Evolutionary conservation across 2,888 invertebrate genomes (phyloP).

Genomic region (Gonocerus acuteangulatus): DNA sequence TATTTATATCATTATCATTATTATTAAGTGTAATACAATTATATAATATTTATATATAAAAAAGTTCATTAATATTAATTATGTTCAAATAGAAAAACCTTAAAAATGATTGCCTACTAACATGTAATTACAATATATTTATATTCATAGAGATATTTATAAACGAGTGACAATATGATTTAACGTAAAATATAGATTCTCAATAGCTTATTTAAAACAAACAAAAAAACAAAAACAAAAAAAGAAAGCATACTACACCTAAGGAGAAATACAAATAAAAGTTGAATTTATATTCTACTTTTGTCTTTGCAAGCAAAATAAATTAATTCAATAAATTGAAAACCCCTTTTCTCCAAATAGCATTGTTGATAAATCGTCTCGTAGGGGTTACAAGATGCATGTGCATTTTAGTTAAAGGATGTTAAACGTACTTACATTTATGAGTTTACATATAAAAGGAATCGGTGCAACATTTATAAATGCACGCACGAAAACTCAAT

Average conservation of each 20-base stretch:
- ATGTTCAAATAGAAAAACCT: conserved; percentile 19
- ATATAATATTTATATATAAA: conserved; percentile 18
- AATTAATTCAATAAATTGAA: conserved; percentile 6
- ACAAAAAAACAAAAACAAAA: neutral
- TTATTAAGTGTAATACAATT: conserved; percentile 16
- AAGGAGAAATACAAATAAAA: conserved; percentile 15
- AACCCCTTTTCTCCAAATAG: neutral
- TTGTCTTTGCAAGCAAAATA: conserved; percentile 14
- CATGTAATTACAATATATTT: conserved; percentile 10
- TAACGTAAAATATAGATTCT: neutral
- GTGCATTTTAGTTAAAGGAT: neutral
- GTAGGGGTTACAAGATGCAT: too few relatives aligned
- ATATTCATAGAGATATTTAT: conserved; percentile 13
- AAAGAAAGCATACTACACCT: conserved; percentile 4
- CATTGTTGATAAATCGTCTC: too few relatives aligned
- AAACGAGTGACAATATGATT: conserved; percentile 8
- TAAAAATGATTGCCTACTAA: conserved; percentile 20
- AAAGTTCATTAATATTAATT: conserved; percentile 11
- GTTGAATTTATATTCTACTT: conserved; percentile 1
- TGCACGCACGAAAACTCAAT: conserved; percentile 8
- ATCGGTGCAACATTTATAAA: conserved; percentile 1
- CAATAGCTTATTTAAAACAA: neutral
- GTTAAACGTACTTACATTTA: neutral
- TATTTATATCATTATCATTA: conserved; percentile 11
- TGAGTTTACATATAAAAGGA: conserved; percentile 4